Conservation (phyloP, 1,140 invertebrate genomes). For the Trichonephila inaurata region DNA sequence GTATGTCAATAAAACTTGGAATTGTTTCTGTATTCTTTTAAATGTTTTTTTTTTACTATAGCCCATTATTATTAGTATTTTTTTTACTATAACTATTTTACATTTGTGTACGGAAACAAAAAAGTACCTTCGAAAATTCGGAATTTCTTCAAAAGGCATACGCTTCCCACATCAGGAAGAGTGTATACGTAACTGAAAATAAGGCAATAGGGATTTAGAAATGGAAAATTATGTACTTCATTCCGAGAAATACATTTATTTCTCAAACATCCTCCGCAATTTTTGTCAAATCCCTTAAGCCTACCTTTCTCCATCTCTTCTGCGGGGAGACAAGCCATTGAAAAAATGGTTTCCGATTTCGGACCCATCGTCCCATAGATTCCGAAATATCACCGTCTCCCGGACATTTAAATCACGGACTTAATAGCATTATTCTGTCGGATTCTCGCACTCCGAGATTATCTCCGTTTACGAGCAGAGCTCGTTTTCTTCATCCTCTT, state of each 20-base stretch:
- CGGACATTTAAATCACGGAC: conserved; percentile 26
- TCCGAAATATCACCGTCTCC: neutral
- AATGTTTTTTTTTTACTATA: too few relatives aligned
- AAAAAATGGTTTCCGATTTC: conserved; percentile 17
- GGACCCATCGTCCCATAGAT: neutral
- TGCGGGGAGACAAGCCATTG: neutral
- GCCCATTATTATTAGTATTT: too few relatives aligned
- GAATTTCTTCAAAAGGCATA: too few relatives aligned
- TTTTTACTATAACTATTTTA: too few relatives aligned
- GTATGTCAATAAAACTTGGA: too few relatives aligned
- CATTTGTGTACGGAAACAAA: too few relatives aligned
- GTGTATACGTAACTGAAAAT: too few relatives aligned
- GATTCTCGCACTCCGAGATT: neutral
- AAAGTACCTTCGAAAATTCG: too few relatives aligned
- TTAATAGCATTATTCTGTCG: neutral
- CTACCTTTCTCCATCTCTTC: neutral
- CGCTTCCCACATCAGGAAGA: too few relatives aligned
- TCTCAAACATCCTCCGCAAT: neutral
- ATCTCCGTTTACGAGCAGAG: neutral
- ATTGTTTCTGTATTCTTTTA: too few relatives aligned
- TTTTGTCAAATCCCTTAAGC: neutral
- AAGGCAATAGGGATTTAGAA: too few relatives aligned
- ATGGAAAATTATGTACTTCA: too few relatives aligned
- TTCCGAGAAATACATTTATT: neutral
- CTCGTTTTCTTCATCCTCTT: neutral